Conservation (phyloP, 2,888 invertebrate species). For the Hipparchia semele region DNA sequence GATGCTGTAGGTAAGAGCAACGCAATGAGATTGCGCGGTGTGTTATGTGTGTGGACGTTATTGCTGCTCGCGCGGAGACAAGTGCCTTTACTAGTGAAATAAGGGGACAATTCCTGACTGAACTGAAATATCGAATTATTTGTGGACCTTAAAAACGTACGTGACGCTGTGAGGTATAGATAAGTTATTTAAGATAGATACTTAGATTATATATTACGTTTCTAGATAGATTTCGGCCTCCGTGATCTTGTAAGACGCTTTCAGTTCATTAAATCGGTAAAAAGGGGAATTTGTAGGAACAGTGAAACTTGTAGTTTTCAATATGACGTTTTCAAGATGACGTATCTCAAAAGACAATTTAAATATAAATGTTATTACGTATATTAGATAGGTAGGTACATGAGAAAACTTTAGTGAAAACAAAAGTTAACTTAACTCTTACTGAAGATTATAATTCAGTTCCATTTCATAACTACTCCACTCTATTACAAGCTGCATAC, state of each 20-base stretch:
- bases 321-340: too few relatives aligned
- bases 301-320: too few relatives aligned
- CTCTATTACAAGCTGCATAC: too few relatives aligned
- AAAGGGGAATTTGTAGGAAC: too few relatives aligned
- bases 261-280: too few relatives aligned
- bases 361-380: too few relatives aligned
- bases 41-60: conserved; percentile 61
- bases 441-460: too few relatives aligned
- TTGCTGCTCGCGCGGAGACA: conserved; percentile 55
- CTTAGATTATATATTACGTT: conserved; percentile 9
- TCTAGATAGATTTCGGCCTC: not conserved
- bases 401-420: too few relatives aligned
- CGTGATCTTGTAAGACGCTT: not conserved
- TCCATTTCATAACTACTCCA: too few relatives aligned
- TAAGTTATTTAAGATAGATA: conserved; percentile 6
- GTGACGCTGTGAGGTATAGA: conserved; percentile 32
- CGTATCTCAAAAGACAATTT: too few relatives aligned
- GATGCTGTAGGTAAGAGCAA: conserved; percentile 64
- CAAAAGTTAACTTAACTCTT: too few relatives aligned
- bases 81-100: conserved; percentile 64
- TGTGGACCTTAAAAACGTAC: conserved; percentile 24
- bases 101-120: conserved; percentile 40
- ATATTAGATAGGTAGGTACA: too few relatives aligned
- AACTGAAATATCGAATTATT: conserved; percentile 19
- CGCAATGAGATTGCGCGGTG: conserved; percentile 50